Evolutionary conservation across 2,888 invertebrate genomes (phyloP).

Genomic region (Argynnis bischoffii): DNA sequence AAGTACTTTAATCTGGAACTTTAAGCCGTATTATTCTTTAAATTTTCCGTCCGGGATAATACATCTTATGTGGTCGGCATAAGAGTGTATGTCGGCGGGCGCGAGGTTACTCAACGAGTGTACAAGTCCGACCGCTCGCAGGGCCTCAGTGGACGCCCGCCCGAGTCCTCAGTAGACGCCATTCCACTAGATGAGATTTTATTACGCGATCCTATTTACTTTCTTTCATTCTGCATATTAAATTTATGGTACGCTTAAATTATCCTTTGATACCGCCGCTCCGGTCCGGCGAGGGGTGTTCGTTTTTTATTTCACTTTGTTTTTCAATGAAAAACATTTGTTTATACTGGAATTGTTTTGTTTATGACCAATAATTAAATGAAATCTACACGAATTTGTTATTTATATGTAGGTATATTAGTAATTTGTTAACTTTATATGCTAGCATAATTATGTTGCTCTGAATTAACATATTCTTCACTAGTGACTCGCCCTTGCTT

Average conservation of each 20-base stretch:
- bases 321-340: constrained; percentile 10
- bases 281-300: constrained; percentile 16
- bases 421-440: too few species aligned
- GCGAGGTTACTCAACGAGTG: constrained; percentile 49
- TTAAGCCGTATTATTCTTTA: constrained; percentile 49
- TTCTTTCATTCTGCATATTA: constrained; percentile 34
- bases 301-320: constrained; percentile 13
- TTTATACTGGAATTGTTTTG: constrained; percentile 4
- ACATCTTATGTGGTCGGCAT: constrained; percentile 12
- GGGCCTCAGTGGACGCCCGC: constrained; percentile 14
- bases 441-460: too few species aligned
- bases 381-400: background rate
- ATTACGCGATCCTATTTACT: constrained; percentile 37
- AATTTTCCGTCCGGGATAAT: constrained; percentile 27
- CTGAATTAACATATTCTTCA: too few species aligned
- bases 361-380: background rate
- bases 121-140: constrained; percentile 48
- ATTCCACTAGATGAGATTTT: constrained; percentile 45
- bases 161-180: constrained; percentile 39
- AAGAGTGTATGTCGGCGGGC: constrained; percentile 9
- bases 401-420: too few species aligned
- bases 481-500: too few species aligned
- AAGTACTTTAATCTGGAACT: constrained; percentile 55
- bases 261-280: constrained; percentile 30
- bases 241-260: constrained; percentile 39